Conservation (phyloP, 2,888 invertebrate genomes). For the Acanthosepion esculentum region DNA sequence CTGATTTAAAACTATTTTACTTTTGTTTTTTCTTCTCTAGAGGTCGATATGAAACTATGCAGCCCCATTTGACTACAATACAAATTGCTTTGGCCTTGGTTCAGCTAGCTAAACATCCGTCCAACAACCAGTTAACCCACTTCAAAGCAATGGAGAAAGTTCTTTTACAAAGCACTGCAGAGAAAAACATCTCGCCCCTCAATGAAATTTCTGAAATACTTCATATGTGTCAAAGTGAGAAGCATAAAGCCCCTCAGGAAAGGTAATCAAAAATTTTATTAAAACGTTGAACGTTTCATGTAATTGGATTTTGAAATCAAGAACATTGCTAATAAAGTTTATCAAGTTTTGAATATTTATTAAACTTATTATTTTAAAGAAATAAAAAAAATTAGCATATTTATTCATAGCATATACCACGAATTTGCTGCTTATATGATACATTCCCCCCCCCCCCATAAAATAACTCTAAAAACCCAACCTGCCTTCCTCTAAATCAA, state of each 20-base stretch:
- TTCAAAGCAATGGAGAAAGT: conserved; percentile 81
- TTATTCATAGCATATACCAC: too few relatives aligned
- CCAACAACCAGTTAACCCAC: conserved; percentile 78
- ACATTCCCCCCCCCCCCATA: too few relatives aligned
- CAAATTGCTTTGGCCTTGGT: conserved; percentile 78
- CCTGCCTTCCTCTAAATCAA: too few relatives aligned
- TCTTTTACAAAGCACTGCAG: conserved; percentile 79
- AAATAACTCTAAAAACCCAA: too few relatives aligned
- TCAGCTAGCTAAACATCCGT: conserved; percentile 79
- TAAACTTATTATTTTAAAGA: too few relatives aligned
- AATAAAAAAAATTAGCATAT: too few relatives aligned
- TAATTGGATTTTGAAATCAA: too few relatives aligned
- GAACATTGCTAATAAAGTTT: too few relatives aligned
- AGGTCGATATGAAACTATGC: conserved; percentile 62
- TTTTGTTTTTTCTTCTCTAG: conserved; percentile 54
- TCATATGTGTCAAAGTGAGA: conserved; percentile 50
- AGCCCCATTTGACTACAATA: conserved; percentile 66
- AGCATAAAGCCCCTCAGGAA: conserved; percentile 49
- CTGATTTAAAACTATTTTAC: background rate
- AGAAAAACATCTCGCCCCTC: conserved; percentile 75
- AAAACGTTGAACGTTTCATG: too few relatives aligned
- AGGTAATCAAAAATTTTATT: conserved; percentile 39
- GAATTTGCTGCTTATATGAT: too few relatives aligned
- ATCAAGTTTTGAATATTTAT: too few relatives aligned
- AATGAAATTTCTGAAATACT: conserved; percentile 56